Evolutionary conservation across 2,888 invertebrate genomes (phyloP).

Genomic region (Plebejus anna): DNA sequence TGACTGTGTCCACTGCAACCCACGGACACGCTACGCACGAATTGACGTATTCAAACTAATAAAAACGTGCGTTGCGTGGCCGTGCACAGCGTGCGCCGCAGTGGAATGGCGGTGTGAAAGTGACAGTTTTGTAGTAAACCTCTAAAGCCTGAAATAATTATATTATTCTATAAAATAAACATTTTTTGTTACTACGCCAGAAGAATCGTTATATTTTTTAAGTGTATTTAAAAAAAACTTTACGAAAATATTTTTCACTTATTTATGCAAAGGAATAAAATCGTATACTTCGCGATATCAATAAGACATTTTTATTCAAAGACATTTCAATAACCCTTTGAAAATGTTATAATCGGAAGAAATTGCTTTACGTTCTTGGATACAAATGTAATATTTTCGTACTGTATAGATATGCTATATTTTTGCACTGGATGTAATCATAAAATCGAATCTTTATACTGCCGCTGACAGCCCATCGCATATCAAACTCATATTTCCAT

Average conservation of each 20-base stretch:
- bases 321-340: constrained; percentile 11
- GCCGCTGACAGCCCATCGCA: constrained; percentile 1
- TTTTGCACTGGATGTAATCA: constrained; percentile 14
- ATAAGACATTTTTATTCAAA: constrained; percentile 11
- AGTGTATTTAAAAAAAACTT: not conserved
- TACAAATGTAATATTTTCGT: constrained; percentile 9
- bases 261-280: not conserved
- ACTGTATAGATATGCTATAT: not conserved
- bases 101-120: no score
- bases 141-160: no score
- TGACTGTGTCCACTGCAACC: no score
- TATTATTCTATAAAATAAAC: not conserved
- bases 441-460: constrained; percentile 20
- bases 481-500: constrained; percentile 32
- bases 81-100: no score
- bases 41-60: no score
- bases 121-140: no score
- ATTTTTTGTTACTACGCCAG: not conserved
- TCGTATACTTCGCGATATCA: constrained; percentile 4
- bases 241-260: not conserved
- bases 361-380: constrained; percentile 12
- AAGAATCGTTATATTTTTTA: not conserved
- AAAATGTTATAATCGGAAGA: constrained; percentile 18
- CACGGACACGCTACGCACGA: no score
- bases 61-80: no score